Conservation (phyloP, 2,797 vertebrate genomes). For the Rhinoraja longicauda region DNA sequence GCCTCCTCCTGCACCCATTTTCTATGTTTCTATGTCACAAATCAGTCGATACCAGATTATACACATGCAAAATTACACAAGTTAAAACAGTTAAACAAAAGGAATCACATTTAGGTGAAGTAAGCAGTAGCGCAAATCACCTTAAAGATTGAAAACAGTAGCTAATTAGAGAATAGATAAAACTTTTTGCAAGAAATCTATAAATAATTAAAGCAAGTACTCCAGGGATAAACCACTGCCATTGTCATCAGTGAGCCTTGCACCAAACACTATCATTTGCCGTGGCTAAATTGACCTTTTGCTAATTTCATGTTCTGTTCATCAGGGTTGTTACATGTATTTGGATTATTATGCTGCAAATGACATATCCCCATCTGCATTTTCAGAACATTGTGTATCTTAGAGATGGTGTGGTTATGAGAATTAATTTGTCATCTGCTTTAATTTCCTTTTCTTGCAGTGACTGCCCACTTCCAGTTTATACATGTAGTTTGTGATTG, state of each 20-base stretch:
- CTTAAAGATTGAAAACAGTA: not conserved
- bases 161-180: not conserved
- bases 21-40: no score
- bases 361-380: not conserved
- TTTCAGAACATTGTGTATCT: not conserved
- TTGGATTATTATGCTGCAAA: not conserved
- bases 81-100: constrained; percentile 1
- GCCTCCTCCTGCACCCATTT: no score
- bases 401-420: not conserved
- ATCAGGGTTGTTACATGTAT: not conserved
- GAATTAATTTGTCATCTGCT: not conserved
- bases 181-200: constrained; percentile 7
- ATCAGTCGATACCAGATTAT: not conserved
- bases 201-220: not conserved
- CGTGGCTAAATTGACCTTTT: not conserved
- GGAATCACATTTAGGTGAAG: constrained; percentile 14
- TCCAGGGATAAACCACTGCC: not conserved
- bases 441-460: not conserved
- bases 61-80: not conserved
- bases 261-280: not conserved
- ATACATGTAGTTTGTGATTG: not conserved
- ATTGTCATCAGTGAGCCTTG: not conserved
- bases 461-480: not conserved
- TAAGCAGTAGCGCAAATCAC: not conserved
- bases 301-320: not conserved